Evolutionary conservation across 53 echinoderm and acorn worm genomes (phyloP).

Genomic region (Apostichopus leukothele): DNA sequence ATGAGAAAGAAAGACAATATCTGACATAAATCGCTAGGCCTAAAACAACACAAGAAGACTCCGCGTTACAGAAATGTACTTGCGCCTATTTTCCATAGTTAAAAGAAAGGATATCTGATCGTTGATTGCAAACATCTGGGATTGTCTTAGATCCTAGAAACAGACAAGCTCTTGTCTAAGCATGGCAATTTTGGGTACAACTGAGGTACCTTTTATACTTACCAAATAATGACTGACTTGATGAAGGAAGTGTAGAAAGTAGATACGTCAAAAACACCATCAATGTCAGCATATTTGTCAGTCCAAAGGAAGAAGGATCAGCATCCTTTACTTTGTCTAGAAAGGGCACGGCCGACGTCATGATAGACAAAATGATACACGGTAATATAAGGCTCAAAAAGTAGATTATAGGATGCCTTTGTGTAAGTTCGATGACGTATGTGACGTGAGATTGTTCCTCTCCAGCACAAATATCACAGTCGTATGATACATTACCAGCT

Average conservation of each 20-base stretch:
- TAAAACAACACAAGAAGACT: too few species aligned
- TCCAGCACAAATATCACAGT: background rate
- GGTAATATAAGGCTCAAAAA: background rate
- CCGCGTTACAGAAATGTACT: too few species aligned
- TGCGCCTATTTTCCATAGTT: too few species aligned
- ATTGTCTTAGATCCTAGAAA: too few species aligned
- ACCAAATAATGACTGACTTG: background rate
- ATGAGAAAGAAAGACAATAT: too few species aligned
- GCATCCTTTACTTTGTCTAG: background rate
- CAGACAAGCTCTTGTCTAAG: too few species aligned
- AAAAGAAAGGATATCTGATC: too few species aligned
- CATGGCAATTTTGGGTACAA: too few species aligned
- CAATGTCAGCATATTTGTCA: background rate
- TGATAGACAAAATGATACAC: background rate
- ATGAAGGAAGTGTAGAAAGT: background rate
- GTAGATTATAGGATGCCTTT: background rate
- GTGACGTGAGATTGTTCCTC: background rate
- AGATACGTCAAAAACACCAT: background rate
- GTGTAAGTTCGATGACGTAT: background rate
- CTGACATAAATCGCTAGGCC: too few species aligned
- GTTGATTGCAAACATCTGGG: too few species aligned
- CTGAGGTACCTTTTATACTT: background rate
- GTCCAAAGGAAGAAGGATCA: background rate
- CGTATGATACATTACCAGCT: background rate
- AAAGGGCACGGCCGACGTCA: background rate